These are phyloP conservation scores for Syrphus vitripennis DNA, from an alignment of 2,888 invertebrate genomes.

Conservation along the genomic window DNA sequence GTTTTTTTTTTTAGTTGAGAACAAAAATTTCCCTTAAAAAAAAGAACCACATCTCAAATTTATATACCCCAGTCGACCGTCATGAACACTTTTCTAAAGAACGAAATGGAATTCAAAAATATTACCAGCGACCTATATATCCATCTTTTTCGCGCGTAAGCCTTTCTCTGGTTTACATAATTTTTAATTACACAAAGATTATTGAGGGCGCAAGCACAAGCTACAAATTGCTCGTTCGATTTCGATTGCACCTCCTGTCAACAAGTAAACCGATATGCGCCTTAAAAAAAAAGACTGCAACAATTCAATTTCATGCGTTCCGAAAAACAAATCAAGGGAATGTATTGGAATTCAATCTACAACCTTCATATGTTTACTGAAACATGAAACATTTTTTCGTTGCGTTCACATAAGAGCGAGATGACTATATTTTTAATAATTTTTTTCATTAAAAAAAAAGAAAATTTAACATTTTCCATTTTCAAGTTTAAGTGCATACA, in stretches of 20 bases:
- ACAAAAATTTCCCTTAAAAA: neutral
- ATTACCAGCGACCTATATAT: neutral
- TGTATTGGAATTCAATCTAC: neutral
- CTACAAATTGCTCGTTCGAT: neutral
- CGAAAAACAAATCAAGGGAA: neutral
- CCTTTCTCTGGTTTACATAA: conserved; percentile 36
- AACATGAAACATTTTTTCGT: conserved; percentile 2
- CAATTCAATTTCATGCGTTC: neutral
- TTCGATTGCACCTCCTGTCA: conserved; percentile 51
- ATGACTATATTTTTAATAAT: neutral
- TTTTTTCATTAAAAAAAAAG: conserved; percentile 5
- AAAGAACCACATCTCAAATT: neutral
- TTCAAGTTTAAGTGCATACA: neutral
- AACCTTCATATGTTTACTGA: conserved; percentile 40
- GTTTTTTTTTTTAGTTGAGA: no score
- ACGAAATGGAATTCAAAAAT: neutral
- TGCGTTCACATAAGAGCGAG: conserved; percentile 17
- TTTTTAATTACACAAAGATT: neutral
- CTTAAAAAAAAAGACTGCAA: conserved; percentile 13
- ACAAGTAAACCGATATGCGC: conserved; percentile 24
- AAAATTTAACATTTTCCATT: conserved; percentile 22
- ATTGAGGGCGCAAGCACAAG: conserved; percentile 24
- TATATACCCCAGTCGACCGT: neutral
- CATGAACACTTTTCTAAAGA: conserved; percentile 35
- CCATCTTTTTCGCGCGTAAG: conserved; percentile 15